phyloP scores from a whole-genome alignment of 2,113 vertebrate genomes.

The Poeciliopsis prolifica region DNA sequence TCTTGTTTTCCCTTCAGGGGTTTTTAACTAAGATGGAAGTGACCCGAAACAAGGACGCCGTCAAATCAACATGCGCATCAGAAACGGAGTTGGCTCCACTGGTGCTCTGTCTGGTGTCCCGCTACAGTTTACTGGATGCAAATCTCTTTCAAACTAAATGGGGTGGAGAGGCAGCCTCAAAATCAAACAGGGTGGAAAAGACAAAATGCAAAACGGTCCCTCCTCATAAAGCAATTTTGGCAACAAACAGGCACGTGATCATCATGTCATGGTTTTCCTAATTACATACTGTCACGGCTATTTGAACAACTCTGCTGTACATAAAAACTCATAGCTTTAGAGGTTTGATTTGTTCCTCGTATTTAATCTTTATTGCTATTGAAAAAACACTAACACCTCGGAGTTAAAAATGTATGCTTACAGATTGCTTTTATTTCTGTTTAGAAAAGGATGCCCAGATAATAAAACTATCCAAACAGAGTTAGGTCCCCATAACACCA shows the following conservation, averaged over 20 bases:
- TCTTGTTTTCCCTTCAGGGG: slow-evolving; percentile 18
- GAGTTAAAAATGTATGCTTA: neutral
- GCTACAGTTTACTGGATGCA: neutral
- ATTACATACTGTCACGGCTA: neutral
- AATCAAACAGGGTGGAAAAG: neutral
- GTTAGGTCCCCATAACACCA: neutral
- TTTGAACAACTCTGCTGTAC: neutral
- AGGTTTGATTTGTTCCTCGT: neutral
- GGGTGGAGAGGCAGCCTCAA: neutral
- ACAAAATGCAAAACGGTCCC: neutral
- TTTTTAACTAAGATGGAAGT: slow-evolving; percentile 21
- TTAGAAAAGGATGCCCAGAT: neutral
- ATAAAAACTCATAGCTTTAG: neutral
- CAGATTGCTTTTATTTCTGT: neutral
- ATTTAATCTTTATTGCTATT: neutral
- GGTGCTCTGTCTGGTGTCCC: neutral
- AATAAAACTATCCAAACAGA: neutral
- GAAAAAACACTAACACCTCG: neutral
- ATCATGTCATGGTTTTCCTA: neutral
- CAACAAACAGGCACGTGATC: neutral
- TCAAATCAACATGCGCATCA: slow-evolving; percentile 2
- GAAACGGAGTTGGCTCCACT: neutral
- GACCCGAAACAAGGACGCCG: slow-evolving; percentile 14
- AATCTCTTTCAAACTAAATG: neutral
- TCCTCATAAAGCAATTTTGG: slow-evolving; percentile 4